Conservation (phyloP, 2,888 invertebrate species). For the Oegoconia quadripuncta region DNA sequence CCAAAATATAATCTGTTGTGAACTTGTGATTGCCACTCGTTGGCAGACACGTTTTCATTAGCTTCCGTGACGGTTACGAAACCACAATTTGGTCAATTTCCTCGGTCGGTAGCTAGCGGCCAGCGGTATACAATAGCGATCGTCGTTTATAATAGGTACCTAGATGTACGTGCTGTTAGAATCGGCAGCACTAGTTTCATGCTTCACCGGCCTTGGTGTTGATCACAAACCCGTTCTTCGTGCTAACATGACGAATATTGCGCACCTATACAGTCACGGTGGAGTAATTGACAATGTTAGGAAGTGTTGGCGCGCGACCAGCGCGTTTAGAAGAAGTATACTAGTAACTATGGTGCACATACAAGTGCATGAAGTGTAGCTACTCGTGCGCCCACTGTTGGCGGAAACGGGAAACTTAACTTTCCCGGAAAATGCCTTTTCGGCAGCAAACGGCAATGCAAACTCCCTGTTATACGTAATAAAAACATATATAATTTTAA, state of each 20-base stretch:
- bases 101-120: conserved; percentile 38
- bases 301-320: conserved; percentile 6
- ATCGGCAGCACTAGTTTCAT: conserved; percentile 26
- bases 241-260: not conserved
- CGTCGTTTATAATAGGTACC: conserved; percentile 25
- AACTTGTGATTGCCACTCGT: no score
- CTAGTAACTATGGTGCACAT: no score
- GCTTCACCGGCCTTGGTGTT: conserved; percentile 24
- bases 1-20: no score
- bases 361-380: no score
- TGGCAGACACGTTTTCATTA: conserved; percentile 12
- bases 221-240: conserved; percentile 1
- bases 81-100: conserved; percentile 45
- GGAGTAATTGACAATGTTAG: conserved; percentile 12
- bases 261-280: not conserved
- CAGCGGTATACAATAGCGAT: conserved; percentile 36
- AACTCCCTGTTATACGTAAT: no score
- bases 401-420: no score
- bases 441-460: no score
- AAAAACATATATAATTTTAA: no score
- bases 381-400: no score
- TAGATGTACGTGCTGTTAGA: conserved; percentile 32
- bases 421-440: no score
- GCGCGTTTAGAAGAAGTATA: no score
- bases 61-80: conserved; percentile 49